phyloP scores from a whole-genome alignment of 2,797 vertebrate genomes.

The Mormyrus hasselquistii region DNA sequence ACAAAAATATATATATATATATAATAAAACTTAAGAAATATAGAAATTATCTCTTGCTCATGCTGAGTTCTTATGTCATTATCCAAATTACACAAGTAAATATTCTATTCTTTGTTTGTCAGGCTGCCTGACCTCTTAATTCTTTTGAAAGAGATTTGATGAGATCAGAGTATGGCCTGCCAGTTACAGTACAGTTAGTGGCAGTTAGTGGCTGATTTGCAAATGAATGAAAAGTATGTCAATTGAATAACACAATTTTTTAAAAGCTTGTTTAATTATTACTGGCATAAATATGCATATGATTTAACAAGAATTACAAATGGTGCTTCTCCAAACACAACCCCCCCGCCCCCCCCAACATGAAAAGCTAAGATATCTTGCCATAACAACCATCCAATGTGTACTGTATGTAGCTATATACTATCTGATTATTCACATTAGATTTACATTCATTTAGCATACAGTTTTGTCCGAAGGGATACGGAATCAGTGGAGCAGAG shows the following conservation, averaged over 20 bases:
- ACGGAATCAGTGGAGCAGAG: not conserved
- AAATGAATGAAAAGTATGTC: not conserved
- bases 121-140: not conserved
- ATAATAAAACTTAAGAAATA: not conserved
- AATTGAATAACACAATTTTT: not conserved
- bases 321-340: not conserved
- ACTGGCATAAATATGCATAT: not conserved
- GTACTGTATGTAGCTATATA: not conserved
- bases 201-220: not conserved
- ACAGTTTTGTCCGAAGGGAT: not conserved
- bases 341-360: not conserved
- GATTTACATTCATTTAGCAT: not conserved
- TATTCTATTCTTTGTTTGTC: not conserved
- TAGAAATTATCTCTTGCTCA: not conserved
- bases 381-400: not conserved
- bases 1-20: not conserved
- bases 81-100: not conserved
- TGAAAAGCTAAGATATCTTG: not conserved
- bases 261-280: not conserved
- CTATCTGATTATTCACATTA: not conserved
- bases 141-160: slow-evolving; percentile 3
- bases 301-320: not conserved
- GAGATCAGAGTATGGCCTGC: not conserved
- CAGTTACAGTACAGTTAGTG: not conserved
- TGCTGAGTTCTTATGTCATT: not conserved